Percentiles rank a stretch among this genome's conserved stretches.
phyloP scores from a whole-genome alignment of 2,797 vertebrate genomes.

The Botia almorhae region DNA sequence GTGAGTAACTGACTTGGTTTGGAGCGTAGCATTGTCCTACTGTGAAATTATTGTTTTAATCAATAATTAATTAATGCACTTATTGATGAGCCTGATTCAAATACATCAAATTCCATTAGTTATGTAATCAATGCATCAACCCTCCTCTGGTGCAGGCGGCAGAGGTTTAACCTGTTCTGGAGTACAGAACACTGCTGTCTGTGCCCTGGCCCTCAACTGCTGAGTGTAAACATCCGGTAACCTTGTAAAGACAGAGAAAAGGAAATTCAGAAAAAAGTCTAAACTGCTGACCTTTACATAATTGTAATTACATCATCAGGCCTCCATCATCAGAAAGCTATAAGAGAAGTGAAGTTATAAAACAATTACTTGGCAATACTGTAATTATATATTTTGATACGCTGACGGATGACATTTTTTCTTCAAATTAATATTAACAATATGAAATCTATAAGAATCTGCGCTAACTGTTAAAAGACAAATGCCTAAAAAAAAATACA shows the following conservation, averaged over 20 bases:
- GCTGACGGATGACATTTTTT: too few species aligned
- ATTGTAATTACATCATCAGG: background rate
- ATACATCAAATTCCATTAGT: background rate
- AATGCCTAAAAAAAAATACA: too few species aligned
- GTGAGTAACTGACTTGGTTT: background rate
- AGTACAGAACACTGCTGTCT: slow-evolving; percentile 71
- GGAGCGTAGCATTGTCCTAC: background rate
- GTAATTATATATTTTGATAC: background rate
- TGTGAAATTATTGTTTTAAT: too few species aligned
- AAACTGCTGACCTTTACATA: too few species aligned
- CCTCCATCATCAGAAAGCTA: background rate
- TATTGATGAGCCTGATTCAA: background rate
- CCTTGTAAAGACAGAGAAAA: slow-evolving; percentile 62
- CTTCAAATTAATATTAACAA: too few species aligned
- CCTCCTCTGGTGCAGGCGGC: slow-evolving; percentile 70
- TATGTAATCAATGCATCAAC: slow-evolving; percentile 62
- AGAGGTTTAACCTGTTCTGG: slow-evolving; percentile 74
- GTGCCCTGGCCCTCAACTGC: slow-evolving; percentile 72
- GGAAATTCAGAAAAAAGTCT: background rate
- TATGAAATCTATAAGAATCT: too few species aligned
- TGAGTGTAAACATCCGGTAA: slow-evolving; percentile 85
- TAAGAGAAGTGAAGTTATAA: background rate
- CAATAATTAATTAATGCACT: background rate
- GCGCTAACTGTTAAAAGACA: too few species aligned
- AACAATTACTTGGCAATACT: background rate